Evolutionary conservation across 2,113 vertebrate genomes (phyloP).

Genomic region (Grammomys dolichurus): DNA sequence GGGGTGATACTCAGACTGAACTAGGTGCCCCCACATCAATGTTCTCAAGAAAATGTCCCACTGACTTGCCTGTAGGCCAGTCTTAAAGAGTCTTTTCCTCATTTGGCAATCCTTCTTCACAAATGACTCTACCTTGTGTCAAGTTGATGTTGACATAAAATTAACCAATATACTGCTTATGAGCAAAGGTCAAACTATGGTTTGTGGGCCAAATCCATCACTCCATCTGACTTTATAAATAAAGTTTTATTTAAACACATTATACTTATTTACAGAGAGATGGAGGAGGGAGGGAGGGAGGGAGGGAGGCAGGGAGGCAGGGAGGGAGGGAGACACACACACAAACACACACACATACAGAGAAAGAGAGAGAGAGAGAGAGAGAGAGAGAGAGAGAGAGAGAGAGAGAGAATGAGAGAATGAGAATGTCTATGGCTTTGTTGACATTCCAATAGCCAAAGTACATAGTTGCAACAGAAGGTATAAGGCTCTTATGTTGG

Average conservation of each 20-base stretch:
- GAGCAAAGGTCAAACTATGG: neutral
- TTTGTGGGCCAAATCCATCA: neutral
- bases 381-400: neutral
- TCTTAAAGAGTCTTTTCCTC: neutral
- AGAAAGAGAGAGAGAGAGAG: too few relatives aligned
- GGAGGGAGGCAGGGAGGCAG: too few relatives aligned
- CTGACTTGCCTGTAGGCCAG: neutral
- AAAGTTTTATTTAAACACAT: conserved; percentile 35
- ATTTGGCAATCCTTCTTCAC: neutral
- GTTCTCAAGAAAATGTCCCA: neutral
- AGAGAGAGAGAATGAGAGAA: neutral
- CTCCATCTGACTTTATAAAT: neutral
- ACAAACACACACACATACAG: neutral
- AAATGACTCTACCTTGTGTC: neutral
- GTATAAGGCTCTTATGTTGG: neutral
- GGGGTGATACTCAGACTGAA: too few relatives aligned
- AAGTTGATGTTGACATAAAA: neutral
- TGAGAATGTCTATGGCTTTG: neutral
- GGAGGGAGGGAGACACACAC: neutral
- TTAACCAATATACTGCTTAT: neutral
- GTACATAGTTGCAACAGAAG: neutral
- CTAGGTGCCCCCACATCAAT: neutral
- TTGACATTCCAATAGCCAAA: neutral
- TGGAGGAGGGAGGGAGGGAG: too few relatives aligned
- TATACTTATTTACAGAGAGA: neutral